Percentiles rank a stretch among this genome's conserved stretches.
Conservation (phyloP, 2,888 invertebrate genomes). For the Ctenicera cuprea region DNA sequence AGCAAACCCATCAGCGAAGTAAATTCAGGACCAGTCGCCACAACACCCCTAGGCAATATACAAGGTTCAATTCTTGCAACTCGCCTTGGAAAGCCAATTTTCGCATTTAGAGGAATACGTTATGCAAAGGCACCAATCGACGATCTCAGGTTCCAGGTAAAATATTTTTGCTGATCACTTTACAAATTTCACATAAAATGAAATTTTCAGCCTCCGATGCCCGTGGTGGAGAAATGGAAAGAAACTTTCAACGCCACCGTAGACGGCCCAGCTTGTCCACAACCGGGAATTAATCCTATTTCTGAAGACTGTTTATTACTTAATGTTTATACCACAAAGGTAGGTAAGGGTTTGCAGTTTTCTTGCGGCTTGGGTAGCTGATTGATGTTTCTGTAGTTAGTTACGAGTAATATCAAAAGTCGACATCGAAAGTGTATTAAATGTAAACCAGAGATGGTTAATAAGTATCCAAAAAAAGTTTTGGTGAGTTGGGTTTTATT, state of each 20-base stretch:
- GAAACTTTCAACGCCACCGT: slow-evolving; percentile 66
- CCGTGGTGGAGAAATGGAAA: slow-evolving; percentile 67
- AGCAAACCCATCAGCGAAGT: slow-evolving; percentile 58
- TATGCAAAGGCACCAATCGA: slow-evolving; percentile 65
- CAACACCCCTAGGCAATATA: slow-evolving; percentile 59
- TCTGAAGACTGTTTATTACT: slow-evolving; percentile 80
- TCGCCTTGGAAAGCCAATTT: slow-evolving; percentile 60
- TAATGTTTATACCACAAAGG: slow-evolving; percentile 77
- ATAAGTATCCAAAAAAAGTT: background rate
- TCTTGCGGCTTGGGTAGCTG: background rate
- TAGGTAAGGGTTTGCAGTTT: slow-evolving; percentile 53
- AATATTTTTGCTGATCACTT: slow-evolving; percentile 12
- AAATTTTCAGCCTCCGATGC: slow-evolving; percentile 65
- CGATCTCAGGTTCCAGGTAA: slow-evolving; percentile 70
- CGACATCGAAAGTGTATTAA: slow-evolving; percentile 35
- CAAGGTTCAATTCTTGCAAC: slow-evolving; percentile 60
- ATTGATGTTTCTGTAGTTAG: slow-evolving; percentile 14
- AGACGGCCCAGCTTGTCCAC: slow-evolving; percentile 69
- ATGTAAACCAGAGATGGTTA: slow-evolving; percentile 36
- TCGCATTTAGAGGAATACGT: slow-evolving; percentile 60
- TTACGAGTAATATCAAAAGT: slow-evolving; percentile 11
- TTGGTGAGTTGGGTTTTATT: slow-evolving; percentile 10
- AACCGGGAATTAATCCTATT: slow-evolving; percentile 65
- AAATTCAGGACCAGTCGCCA: slow-evolving; percentile 55
- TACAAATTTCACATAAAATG: background rate